Conservation (phyloP, 2,888 invertebrate species). For the Lasius platythorax region DNA sequence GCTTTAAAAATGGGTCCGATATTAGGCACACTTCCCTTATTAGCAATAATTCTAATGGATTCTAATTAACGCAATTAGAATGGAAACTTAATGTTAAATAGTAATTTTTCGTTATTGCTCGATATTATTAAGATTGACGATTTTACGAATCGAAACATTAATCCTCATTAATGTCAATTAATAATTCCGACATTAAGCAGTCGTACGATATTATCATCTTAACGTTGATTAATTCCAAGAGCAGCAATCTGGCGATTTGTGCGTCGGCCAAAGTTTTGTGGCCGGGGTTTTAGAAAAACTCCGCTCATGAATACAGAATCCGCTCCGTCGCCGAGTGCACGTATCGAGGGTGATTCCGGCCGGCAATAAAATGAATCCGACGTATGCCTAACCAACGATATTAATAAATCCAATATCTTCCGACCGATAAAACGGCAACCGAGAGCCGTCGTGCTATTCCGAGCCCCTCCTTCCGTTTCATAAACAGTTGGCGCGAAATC, state of each 20-base stretch:
- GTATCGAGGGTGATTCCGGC: slow-evolving; percentile 43
- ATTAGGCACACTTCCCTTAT: background rate
- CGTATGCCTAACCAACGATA: slow-evolving; percentile 80
- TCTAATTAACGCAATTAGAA: background rate
- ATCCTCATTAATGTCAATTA: background rate
- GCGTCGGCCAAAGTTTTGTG: background rate
- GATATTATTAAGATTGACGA: background rate
- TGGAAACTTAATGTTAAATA: background rate
- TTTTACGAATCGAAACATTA: background rate
- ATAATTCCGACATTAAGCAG: background rate
- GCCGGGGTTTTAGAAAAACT: background rate
- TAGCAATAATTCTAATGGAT: background rate
- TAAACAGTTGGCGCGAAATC: slow-evolving; percentile 80
- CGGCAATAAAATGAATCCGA: slow-evolving; percentile 80
- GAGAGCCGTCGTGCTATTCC: slow-evolving; percentile 67
- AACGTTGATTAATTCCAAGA: background rate
- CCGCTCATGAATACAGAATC: slow-evolving; percentile 20
- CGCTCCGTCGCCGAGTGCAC: slow-evolving; percentile 26
- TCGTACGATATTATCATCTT: background rate
- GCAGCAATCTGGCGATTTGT: background rate
- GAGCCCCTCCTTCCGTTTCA: slow-evolving; percentile 56
- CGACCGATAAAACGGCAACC: slow-evolving; percentile 82
- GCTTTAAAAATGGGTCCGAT: too few species aligned
- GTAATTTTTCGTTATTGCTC: too few species aligned
- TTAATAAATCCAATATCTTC: slow-evolving; percentile 84